These are phyloP conservation scores for Umimayanthus chanpuru DNA, from an alignment of 92 coral and sea anemone species.

Conservation along the genomic window DNA sequence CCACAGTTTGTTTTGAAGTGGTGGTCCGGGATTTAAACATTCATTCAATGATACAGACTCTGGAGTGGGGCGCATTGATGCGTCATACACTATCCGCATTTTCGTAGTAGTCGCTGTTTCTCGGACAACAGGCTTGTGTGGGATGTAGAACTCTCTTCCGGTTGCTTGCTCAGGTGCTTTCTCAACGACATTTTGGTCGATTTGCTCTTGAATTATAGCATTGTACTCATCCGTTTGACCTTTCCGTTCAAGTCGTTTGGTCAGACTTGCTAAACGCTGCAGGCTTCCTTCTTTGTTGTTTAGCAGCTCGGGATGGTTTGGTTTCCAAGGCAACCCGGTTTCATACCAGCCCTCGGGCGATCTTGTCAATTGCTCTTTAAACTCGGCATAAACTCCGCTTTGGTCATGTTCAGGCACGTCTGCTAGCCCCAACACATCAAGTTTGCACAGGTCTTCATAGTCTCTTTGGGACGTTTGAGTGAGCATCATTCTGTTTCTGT, in stretches of 20 bases:
- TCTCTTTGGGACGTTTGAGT: slow-evolving; percentile 53
- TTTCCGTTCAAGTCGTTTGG: slow-evolving; percentile 46
- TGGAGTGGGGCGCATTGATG: slow-evolving; percentile 13
- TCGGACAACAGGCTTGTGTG: slow-evolving; percentile 11
- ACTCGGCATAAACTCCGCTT: slow-evolving; percentile 44
- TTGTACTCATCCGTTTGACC: slow-evolving; percentile 47
- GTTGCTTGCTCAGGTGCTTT: slow-evolving; percentile 26
- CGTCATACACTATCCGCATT: slow-evolving; percentile 38
- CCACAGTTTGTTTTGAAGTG: slow-evolving; percentile 42
- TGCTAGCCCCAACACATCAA: slow-evolving; percentile 58
- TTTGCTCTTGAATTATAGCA: slow-evolving; percentile 54
- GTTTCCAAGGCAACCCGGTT: slow-evolving; percentile 61
- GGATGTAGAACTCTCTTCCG: slow-evolving; percentile 24
- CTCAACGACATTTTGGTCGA: slow-evolving; percentile 30
- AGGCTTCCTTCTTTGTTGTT: slow-evolving; percentile 62
- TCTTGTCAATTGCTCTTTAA: slow-evolving; percentile 53
- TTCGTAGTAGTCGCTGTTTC: slow-evolving; percentile 26
- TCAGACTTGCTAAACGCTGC: slow-evolving; percentile 44
- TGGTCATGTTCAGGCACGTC: slow-evolving; percentile 61
- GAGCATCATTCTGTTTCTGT: slow-evolving; percentile 34
- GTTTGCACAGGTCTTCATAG: slow-evolving; percentile 53
- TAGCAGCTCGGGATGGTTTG: slow-evolving; percentile 57
- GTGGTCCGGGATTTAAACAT: slow-evolving; percentile 47
- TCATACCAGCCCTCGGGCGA: slow-evolving; percentile 69
- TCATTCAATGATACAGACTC: slow-evolving; percentile 44